These are phyloP conservation scores for Microtus ochrogaster DNA, from an alignment of 2,113 vertebrate species.

Conservation along the genomic window DNA sequence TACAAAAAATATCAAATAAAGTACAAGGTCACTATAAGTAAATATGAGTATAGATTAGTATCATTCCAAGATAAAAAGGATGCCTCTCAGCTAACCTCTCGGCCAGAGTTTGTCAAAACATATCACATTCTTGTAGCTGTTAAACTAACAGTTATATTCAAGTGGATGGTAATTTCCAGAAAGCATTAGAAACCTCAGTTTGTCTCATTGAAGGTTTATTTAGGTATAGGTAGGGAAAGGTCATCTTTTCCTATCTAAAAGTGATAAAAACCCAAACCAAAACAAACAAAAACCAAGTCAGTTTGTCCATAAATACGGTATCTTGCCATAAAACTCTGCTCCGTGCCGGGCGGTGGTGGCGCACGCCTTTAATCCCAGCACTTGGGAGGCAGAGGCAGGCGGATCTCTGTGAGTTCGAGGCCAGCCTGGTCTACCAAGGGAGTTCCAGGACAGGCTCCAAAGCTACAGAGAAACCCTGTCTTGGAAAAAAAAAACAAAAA, in stretches of 20 bases:
- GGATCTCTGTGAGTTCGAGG: no score
- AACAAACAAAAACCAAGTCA: neutral
- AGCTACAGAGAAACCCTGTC: no score
- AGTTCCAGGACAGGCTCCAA: no score
- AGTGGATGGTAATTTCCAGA: neutral
- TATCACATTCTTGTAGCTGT: neutral
- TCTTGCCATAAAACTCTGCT: neutral
- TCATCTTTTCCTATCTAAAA: neutral
- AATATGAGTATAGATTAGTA: neutral
- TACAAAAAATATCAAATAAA: neutral
- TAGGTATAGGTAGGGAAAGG: neutral
- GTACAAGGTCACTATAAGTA: neutral
- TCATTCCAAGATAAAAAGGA: neutral
- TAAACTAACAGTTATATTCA: neutral
- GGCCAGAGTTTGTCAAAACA: neutral
- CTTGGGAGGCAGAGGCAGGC: no score
- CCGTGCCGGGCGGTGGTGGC: no score
- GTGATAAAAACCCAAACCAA: neutral
- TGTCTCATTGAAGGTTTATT: neutral
- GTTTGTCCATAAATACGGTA: neutral
- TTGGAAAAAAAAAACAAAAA: no score
- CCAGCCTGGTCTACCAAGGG: no score
- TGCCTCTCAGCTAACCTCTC: neutral
- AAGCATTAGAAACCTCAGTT: neutral
- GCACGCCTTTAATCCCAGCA: no score